Percentiles rank a stretch among this genome's conserved stretches.
These are phyloP conservation scores for Drosophila cracens DNA, from an alignment of 2,888 invertebrate genomes.

Conservation along the genomic window DNA sequence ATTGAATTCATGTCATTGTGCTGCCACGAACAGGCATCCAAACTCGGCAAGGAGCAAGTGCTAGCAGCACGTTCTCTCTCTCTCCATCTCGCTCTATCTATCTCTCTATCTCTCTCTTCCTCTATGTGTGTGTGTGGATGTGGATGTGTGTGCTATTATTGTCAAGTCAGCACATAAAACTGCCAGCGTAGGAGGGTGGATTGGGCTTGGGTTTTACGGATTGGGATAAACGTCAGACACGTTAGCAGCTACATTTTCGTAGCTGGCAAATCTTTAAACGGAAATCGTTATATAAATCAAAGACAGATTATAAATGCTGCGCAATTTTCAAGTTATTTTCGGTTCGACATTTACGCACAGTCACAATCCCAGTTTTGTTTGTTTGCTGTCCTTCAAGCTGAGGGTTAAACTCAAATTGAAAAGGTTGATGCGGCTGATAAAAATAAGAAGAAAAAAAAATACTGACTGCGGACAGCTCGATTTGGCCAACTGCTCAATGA, in stretches of 20 bases:
- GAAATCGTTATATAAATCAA: conserved; percentile 83
- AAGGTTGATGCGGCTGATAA: conserved; percentile 42
- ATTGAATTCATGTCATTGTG: conserved; percentile 80
- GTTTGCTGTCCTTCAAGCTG: conserved; percentile 21
- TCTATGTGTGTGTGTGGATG: conserved; percentile 8
- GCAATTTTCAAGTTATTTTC: conserved; percentile 75
- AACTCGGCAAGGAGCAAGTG: conserved; percentile 51
- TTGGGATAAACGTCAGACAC: conserved; percentile 46
- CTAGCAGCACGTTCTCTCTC: conserved; percentile 57
- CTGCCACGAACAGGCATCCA: conserved; percentile 69
- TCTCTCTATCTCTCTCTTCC: not conserved
- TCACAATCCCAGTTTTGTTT: not conserved
- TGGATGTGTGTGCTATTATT: conserved; percentile 67
- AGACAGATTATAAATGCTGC: conserved; percentile 79
- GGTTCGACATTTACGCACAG: conserved; percentile 16
- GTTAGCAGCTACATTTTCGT: conserved; percentile 42
- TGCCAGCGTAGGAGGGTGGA: conserved; percentile 31
- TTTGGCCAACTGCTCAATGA: conserved; percentile 16
- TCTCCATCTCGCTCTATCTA: conserved; percentile 2
- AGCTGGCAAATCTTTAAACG: conserved; percentile 65
- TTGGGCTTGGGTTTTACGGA: conserved; percentile 3
- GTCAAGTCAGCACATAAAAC: conserved; percentile 78
- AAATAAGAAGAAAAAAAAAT: not conserved
- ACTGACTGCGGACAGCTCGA: conserved; percentile 23
- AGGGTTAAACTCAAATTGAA: conserved; percentile 36